phyloP scores from a whole-genome alignment of 1,140 invertebrate genomes.

The Papilio dardanus region DNA sequence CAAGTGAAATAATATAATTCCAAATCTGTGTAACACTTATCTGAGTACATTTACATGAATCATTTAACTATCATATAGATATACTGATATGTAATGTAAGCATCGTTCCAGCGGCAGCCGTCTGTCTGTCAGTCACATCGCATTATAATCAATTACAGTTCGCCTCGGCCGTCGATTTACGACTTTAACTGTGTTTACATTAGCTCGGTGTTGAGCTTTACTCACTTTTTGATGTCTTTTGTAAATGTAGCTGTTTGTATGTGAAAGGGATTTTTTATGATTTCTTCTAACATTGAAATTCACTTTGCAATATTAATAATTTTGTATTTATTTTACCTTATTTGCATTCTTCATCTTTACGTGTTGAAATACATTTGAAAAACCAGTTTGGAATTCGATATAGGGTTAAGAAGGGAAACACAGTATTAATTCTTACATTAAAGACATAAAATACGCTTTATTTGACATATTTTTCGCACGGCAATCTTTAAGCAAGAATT shows the following conservation, averaged over 20 bases:
- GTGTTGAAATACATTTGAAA: too few species aligned
- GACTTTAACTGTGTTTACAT: conserved; percentile 29
- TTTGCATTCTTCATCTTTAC: too few species aligned
- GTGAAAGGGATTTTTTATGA: not conserved
- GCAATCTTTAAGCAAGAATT: too few species aligned
- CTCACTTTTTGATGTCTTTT: conserved; percentile 1
- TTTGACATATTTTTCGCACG: too few species aligned
- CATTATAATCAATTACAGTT: conserved; percentile 35
- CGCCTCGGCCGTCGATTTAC: conserved; percentile 35
- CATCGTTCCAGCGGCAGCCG: not conserved
- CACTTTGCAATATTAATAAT: not conserved
- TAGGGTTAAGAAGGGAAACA: too few species aligned
- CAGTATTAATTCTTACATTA: too few species aligned
- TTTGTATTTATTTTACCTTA: too few species aligned
- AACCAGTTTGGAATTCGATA: too few species aligned
- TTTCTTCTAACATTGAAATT: not conserved
- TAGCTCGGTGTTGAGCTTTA: not conserved
- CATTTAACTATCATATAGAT: not conserved
- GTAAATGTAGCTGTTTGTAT: not conserved
- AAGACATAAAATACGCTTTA: too few species aligned
- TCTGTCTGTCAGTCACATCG: conserved; percentile 26
- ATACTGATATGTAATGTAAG: not conserved
- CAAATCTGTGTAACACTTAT: too few species aligned
- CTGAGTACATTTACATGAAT: not conserved
- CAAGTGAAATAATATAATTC: too few species aligned